Evolutionary conservation across 2,888 invertebrate species (phyloP).

Genomic region (Chrysodeixis includens): DNA sequence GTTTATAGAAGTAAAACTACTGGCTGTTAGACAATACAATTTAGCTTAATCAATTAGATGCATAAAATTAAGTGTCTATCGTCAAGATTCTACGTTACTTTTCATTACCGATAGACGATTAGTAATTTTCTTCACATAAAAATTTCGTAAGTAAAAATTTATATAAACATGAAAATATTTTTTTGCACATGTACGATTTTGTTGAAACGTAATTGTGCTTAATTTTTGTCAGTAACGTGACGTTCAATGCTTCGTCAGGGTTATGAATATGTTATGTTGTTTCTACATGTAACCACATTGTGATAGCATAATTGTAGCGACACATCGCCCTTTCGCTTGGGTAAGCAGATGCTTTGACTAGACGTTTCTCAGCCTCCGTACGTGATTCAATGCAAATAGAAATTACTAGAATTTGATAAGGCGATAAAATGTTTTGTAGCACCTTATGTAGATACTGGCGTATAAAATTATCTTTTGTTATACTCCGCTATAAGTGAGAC

Average conservation of each 20-base stretch:
- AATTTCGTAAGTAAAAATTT: too few species aligned
- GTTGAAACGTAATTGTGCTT: background rate
- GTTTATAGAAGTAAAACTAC: too few species aligned
- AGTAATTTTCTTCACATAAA: too few species aligned
- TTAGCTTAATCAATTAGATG: too few species aligned
- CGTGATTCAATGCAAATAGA: conserved; percentile 21
- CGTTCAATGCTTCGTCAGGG: conserved; percentile 19
- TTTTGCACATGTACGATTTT: background rate
- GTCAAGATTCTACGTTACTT: too few species aligned
- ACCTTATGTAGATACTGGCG: background rate
- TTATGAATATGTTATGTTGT: conserved; percentile 28
- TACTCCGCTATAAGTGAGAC: background rate
- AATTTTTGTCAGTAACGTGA: conserved; percentile 14
- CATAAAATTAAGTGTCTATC: too few species aligned
- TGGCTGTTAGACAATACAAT: background rate
- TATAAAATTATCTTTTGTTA: background rate
- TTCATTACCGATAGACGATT: too few species aligned
- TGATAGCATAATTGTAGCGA: conserved; percentile 38
- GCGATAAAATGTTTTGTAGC: background rate
- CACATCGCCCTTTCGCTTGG: conserved; percentile 30
- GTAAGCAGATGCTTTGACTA: conserved; percentile 16
- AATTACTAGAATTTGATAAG: background rate
- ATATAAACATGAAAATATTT: too few species aligned
- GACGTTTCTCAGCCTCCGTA: conserved; percentile 6
- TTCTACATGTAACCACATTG: conserved; percentile 7